phyloP scores from a whole-genome alignment of 1,140 invertebrate species.

The Drosophila nigrodunni region DNA sequence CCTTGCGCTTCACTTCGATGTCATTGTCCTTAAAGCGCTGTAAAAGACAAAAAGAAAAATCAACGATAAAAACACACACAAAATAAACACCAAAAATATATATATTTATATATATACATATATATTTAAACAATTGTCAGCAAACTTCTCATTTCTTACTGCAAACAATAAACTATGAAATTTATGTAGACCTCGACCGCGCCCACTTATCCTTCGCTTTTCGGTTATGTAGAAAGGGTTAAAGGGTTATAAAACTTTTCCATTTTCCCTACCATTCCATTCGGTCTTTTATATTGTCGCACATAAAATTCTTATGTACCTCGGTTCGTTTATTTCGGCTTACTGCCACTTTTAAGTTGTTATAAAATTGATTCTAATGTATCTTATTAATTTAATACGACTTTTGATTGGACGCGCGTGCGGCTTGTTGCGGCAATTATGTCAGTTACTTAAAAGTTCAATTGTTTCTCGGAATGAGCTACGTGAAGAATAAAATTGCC shows the following conservation, averaged over 20 bases:
- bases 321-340: constrained; percentile 21
- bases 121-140: constrained; percentile 40
- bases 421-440: constrained; percentile 25
- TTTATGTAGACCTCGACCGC: constrained; percentile 40
- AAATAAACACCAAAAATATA: background rate
- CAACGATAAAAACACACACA: constrained; percentile 48
- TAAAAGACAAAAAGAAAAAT: constrained; percentile 56
- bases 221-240: constrained; percentile 41
- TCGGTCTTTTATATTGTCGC: constrained; percentile 49
- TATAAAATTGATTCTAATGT: constrained; percentile 64
- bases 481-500: background rate
- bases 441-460: constrained; percentile 16
- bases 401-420: constrained; percentile 40
- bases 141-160: constrained; percentile 3
- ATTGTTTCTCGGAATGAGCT: background rate
- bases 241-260: constrained; percentile 67
- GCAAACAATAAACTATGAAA: constrained; percentile 65
- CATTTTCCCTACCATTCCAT: constrained; percentile 6
- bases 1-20: constrained; percentile 90
- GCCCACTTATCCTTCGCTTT: background rate
- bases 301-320: constrained; percentile 63
- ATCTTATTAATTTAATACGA: constrained; percentile 66
- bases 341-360: constrained; percentile 49
- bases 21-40: constrained; percentile 92
- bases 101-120: background rate